Conservation (phyloP, 2,888 invertebrate species). For the Drosophila prostipennis region DNA sequence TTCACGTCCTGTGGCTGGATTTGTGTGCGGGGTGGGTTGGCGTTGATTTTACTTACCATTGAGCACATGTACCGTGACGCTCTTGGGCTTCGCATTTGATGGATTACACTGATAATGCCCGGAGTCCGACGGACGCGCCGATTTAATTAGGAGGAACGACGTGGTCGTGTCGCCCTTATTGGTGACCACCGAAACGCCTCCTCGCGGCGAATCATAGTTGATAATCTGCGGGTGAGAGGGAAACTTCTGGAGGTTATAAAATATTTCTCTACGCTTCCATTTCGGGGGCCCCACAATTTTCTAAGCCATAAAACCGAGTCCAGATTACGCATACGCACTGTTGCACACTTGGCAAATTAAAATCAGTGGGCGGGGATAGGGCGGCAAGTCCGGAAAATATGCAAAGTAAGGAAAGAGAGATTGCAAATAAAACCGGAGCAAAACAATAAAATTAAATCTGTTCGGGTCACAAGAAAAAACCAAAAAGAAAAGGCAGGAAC, state of each 20-base stretch:
- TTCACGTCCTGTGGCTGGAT: conserved; percentile 42
- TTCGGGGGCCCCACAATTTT: conserved; percentile 52
- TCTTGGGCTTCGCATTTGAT: conserved; percentile 95
- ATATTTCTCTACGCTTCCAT: conserved; percentile 31
- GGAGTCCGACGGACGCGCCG: conserved; percentile 93
- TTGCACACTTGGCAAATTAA: conserved; percentile 70
- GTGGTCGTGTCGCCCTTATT: conserved; percentile 96
- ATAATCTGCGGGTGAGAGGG: conserved; percentile 88
- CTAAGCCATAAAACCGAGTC: conserved; percentile 70
- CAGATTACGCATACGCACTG: conserved; percentile 78
- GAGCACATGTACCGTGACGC: conserved; percentile 95
- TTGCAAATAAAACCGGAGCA: conserved; percentile 58
- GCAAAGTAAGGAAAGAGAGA: conserved; percentile 43
- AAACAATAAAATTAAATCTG: conserved; percentile 82
- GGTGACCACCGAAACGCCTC: conserved; percentile 95
- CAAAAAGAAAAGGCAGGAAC: not conserved
- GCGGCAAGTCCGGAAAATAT: conserved; percentile 26
- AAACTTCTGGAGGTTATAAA: conserved; percentile 40
- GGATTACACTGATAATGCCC: conserved; percentile 97
- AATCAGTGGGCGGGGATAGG: conserved; percentile 33
- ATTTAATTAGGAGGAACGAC: conserved; percentile 94
- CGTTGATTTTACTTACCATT: conserved; percentile 90
- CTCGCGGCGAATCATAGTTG: conserved; percentile 95
- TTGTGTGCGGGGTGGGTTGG: conserved; percentile 46
- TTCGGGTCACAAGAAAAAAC: conserved; percentile 53